Evolutionary conservation across 2,797 vertebrate genomes (phyloP), one percentile per base, ranked within the genome.

Genomic region (Myripristis jacobus): DNA sequence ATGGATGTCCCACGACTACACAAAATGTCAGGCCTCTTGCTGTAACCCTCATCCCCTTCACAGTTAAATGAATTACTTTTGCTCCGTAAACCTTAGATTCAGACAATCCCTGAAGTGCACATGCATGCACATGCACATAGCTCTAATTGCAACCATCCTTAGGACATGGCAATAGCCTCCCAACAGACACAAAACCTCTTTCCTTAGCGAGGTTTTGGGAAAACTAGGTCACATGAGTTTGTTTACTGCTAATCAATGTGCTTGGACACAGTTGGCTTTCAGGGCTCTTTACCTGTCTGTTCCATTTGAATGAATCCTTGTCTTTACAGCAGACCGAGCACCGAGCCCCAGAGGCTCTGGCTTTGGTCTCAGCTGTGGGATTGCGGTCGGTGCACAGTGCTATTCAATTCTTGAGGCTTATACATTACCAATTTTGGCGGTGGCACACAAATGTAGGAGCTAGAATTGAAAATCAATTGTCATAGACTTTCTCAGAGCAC

Each of bases 231-330:
- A 88, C 62, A 80, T 22, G 24, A 70, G 53, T 77, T 82, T 77
- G 67, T 89, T 81, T 83, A 64, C 54, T 55, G 63, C 74, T 81
- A 80, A 90, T 87, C 84, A 59, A 81, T 80, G 78, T 76, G 41
- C 16, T 71, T 74, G 65, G 63, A 66, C 34, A 69, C 29, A 31
- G 50, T 63, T 59, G 47, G 61, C 66, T 84, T 83, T 38, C 63
- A 57, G 51, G 47, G 55, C 63, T 66, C 66, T 80, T 83, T 70
- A 82, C 70, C 72, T 61, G 75, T 79, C 71, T 73, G 53, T 82
- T 88, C 69, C 79, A 69, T 71, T 77, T 75, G 3, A 44, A 78
- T 69, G 64, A 73, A 58, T 69, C 61, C 55, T 73, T 48, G 47
- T 53, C 69, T 58, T 18, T 51, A 15, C 36, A 12, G 60, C 69